Base-by-base conservation (phyloP, 2,113 vertebrate genomes). In the Charina bottae region DNA sequence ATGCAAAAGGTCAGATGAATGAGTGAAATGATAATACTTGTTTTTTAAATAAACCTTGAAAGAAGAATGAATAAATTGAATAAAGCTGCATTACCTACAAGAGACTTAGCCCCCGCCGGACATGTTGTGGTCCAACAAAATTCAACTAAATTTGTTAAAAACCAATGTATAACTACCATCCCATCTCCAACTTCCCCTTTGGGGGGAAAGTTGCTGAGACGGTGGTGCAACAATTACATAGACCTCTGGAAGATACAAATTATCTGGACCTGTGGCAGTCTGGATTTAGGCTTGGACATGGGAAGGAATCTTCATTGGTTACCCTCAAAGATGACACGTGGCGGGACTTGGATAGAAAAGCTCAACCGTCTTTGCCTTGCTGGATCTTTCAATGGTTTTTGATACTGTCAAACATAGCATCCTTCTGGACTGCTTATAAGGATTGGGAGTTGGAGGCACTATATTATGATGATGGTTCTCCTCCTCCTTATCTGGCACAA, bases 1-100 rank as follows among this genome's bases (percentile, higher is more conserved):
- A 33, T 72, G 49, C 62, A 53, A 37, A 89, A 89, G 12, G 53
- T 55, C 28, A 72, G 19, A 72, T 17, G 28, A 42, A 46, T 21
- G 13, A 46, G 2, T 6, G 62, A n/a, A 33, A 88, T 4, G 33
- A 85, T 59, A 84, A 84, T 59, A 85, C 9, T 12, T 90, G 17
- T 83, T 46, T 21, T 46, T 83, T 37, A 26, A 60, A 46, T 15
- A 17, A 88, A 37, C 12, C 37, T 15, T 60, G 59, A 88, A 88
- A 42, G 33, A 10, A 24, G 33, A 60, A 13, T 58, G n/a, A 58
- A 58, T 87, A 58, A 37, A 87, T 13, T 58, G 54, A 87, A 87
- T 87, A 87, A 87, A 55, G 85, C 19, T 87, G n/a, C 85, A 87
- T 23, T 87, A 53, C 72, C 42, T 78, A 42, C 72, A 78, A 78